phyloP scores from a whole-genome alignment of 2,888 invertebrate genomes.

The Yponomeuta cagnagella region DNA sequence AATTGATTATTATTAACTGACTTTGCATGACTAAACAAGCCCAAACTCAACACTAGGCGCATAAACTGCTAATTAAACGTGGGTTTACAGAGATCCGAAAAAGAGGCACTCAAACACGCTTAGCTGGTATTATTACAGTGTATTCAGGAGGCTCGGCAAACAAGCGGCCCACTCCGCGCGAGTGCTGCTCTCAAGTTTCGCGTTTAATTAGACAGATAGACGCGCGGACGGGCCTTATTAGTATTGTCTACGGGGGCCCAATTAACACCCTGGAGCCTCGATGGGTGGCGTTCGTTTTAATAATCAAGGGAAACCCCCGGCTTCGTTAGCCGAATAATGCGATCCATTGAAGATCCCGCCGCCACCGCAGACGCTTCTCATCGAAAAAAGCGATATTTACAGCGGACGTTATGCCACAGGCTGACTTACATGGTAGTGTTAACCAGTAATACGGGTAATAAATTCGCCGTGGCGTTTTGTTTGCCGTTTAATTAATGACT shows the following conservation, averaged over 20 bases:
- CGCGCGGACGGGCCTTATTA: constrained; percentile 75
- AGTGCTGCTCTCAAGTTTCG: constrained; percentile 73
- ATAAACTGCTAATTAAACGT: constrained; percentile 73
- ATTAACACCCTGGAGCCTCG: constrained; percentile 70
- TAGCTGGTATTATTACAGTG: constrained; percentile 74
- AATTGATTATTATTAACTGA: constrained; percentile 68
- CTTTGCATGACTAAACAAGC: constrained; percentile 72
- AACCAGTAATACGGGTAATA: constrained; percentile 1
- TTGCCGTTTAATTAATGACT: constrained; percentile 12
- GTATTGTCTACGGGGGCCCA: constrained; percentile 76
- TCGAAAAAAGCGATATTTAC: constrained; percentile 27
- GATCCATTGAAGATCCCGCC: constrained; percentile 47
- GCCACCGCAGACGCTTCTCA: neutral
- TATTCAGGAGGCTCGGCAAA: constrained; percentile 39
- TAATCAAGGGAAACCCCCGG: constrained; percentile 71
- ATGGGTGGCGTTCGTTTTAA: constrained; percentile 72
- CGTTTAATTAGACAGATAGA: constrained; percentile 76
- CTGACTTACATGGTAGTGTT: constrained; percentile 12
- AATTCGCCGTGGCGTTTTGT: constrained; percentile 29
- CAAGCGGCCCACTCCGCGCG: constrained; percentile 15
- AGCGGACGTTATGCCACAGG: constrained; percentile 13
- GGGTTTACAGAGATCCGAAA: constrained; percentile 74
- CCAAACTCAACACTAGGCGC: constrained; percentile 53
- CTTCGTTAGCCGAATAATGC: constrained; percentile 71
- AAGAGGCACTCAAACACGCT: constrained; percentile 75